A percentile compares a stretch with the other conserved stretches of the same genome.
phyloP scores from a whole-genome alignment of 1,140 invertebrate species.

The Lucilia sericata region DNA sequence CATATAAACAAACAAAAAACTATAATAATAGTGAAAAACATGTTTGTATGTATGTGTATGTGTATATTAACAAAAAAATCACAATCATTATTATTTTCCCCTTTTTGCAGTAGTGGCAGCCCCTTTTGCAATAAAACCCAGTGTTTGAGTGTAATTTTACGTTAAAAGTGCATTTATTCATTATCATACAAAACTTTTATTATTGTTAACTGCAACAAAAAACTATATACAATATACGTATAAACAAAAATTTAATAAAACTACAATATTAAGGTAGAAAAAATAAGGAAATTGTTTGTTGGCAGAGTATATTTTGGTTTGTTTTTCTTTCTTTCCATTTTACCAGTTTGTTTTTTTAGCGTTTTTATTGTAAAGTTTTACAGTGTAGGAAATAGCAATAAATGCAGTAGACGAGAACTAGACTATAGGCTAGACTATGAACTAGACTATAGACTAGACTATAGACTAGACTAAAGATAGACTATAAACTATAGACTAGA shows the following conservation, averaged over 20 bases:
- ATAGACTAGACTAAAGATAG: no score
- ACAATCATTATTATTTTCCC: no score
- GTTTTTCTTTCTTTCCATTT: neutral
- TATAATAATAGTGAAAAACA: neutral
- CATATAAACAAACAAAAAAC: no score
- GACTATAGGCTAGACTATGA: no score
- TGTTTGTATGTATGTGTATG: no score
- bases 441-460: no score
- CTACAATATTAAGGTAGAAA: neutral
- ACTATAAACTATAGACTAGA: no score
- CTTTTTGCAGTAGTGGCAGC: neutral
- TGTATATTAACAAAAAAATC: no score
- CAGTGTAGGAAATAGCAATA: neutral
- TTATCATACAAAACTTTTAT: slow-evolving; percentile 13
- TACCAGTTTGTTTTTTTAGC: neutral
- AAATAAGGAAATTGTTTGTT: neutral
- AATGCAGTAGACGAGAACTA: no score
- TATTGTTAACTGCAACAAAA: neutral
- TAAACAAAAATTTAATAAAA: neutral
- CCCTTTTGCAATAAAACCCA: neutral
- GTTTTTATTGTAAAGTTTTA: neutral
- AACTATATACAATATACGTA: neutral
- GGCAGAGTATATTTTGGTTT: neutral
- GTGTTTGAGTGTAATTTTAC: neutral
- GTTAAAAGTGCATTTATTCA: slow-evolving; percentile 1